Base-by-base conservation (phyloP, 2,888 invertebrate species). In the Masnerella sp. region DNA sequence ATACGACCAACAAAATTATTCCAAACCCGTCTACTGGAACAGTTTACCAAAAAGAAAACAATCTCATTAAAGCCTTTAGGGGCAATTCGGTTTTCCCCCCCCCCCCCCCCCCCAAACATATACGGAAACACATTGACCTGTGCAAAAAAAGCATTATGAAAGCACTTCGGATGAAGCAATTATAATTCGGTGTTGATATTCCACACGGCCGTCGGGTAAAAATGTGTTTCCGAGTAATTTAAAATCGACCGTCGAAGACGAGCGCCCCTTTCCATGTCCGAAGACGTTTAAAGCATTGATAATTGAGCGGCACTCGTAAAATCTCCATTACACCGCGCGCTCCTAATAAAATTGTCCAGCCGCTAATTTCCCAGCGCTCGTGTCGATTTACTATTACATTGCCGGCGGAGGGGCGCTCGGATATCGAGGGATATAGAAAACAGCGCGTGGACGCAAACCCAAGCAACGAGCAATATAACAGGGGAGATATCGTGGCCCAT, bases 281-380 rank as follows among this genome's bases (percentile, higher is more conserved):
- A 74, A 74, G 68, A 74, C 36, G 49, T 54, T 79, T 80, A 78
- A 80, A 81, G 80, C 79, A 79, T 79, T 79, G 78, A 82, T 84
- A 81, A 83, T 83, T 79, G 79, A 79, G 79, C 76, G 52, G 51
- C 72, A 77, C 78, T 82, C 81, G 80, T 83, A 83, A 85, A 84
- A 81, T 82, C 80, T 84, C 81, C 78, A 82, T 84, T 83, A 82
- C 79, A 78, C 74, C 62, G 68, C 64, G 74, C 51, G 56, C 75
- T 77, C 78, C 77, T 81, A 82, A 83, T 84, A 84, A 85, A 85
- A 84, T 83, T 78, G 81, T 81, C 81, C 79, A 79, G 59, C 78
- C 79, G 80, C 80, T 82, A 82, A 85, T 85, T 83, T 83, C 68
- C 77, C 74, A 73, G 73, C 76, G 75, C 80, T 80, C 78, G 70